Conservation (phyloP, 2,888 invertebrate genomes). For the Nebria salina region DNA sequence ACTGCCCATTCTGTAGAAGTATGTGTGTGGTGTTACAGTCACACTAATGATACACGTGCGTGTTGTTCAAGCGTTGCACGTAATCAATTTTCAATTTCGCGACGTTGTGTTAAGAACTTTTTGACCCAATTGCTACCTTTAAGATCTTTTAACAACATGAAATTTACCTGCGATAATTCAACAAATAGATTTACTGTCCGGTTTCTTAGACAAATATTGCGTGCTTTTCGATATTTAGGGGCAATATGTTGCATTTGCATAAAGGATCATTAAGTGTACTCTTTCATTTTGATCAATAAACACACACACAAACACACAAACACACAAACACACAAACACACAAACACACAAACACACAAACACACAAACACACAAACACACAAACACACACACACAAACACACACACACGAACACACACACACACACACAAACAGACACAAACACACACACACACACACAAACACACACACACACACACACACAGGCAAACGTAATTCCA, state of each 20-base stretch:
- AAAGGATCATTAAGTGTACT: neutral
- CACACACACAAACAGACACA: neutral
- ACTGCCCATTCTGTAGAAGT: neutral
- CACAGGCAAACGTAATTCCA: too few species aligned
- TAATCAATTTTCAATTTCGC: neutral
- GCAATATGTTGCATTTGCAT: too few species aligned
- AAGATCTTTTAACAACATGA: neutral
- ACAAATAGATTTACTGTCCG: neutral
- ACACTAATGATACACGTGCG: neutral
- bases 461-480: too few species aligned
- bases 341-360: neutral
- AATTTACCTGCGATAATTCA: slow-evolving; percentile 1
- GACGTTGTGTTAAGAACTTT: neutral
- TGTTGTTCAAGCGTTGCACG: neutral
- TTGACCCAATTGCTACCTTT: slow-evolving; percentile 6
- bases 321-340: too few species aligned
- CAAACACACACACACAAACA: neutral
- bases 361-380: too few species aligned
- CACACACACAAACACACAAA: neutral
- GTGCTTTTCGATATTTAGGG: neutral
- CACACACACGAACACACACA: slow-evolving; percentile 7
- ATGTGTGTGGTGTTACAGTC: neutral
- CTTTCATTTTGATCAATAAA: neutral
- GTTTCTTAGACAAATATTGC: neutral
- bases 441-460: neutral